Conservation (phyloP, 2,113 vertebrate species). For the Perca fluviatilis region DNA sequence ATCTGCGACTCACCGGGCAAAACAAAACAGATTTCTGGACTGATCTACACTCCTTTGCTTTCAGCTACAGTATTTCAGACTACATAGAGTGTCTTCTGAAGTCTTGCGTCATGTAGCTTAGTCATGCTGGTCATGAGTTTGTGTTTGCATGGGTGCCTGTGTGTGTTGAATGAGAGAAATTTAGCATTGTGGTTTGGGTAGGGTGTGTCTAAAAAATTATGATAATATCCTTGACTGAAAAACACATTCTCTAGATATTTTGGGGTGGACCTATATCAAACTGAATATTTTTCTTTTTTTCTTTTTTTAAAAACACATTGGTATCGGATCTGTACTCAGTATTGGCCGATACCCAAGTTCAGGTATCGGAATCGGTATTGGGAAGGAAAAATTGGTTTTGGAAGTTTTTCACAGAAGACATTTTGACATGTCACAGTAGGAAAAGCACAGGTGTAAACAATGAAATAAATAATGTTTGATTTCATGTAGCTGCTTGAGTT, state of each 20-base stretch:
- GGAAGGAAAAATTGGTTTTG: no score
- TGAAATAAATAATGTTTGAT: no score
- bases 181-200: background rate
- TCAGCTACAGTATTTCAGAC: slow-evolving; percentile 30
- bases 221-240: slow-evolving; percentile 11
- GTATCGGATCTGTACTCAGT: no score
- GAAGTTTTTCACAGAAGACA: no score
- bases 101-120: slow-evolving; percentile 52
- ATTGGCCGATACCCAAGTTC: no score
- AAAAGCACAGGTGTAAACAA: no score
- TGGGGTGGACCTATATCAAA: background rate
- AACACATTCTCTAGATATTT: background rate
- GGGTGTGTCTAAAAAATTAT: slow-evolving; percentile 6
- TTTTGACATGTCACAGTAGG: no score
- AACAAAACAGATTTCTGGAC: slow-evolving; percentile 54
- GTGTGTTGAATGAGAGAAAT: slow-evolving; percentile 14
- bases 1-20: slow-evolving; percentile 26
- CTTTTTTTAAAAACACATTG: no score
- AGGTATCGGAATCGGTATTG: no score
- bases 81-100: slow-evolving; percentile 11
- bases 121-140: slow-evolving; percentile 71
- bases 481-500: no score
- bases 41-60: slow-evolving; percentile 24
- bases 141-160: slow-evolving; percentile 8
- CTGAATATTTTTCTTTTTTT: no score